A percentile compares a stretch with the other conserved stretches of the same genome.
These are phyloP conservation scores for Melanotaenia pygmaea DNA, from an alignment of 2,797 vertebrate species.

Conservation along the genomic window DNA sequence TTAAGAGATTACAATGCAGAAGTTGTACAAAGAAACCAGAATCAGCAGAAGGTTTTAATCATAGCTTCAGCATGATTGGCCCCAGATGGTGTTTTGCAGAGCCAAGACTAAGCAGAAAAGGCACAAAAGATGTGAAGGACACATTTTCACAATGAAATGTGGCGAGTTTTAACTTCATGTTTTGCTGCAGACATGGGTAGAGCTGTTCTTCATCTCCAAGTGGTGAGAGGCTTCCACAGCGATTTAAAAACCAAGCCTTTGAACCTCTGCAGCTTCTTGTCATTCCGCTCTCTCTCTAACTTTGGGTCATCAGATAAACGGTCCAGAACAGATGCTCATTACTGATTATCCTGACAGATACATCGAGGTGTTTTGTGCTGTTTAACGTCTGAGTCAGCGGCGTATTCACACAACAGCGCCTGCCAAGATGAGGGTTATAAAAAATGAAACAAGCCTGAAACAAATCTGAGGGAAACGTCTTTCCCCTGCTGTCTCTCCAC, in stretches of 20 bases:
- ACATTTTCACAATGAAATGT: constrained; percentile 25
- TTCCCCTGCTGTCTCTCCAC: constrained; percentile 2
- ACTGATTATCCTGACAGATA: constrained; percentile 41
- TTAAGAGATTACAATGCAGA: constrained; percentile 1
- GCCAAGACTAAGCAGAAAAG: constrained; percentile 18
- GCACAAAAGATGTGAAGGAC: constrained; percentile 27
- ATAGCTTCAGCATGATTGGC: constrained; percentile 11
- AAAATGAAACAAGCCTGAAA: constrained; percentile 25
- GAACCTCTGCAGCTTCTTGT: constrained; percentile 44
- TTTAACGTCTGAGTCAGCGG: constrained; percentile 35
- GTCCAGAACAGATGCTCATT: constrained; percentile 37
- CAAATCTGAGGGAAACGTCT: constrained; percentile 13
- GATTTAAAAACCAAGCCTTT: constrained; percentile 50
- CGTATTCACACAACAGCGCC: constrained; percentile 11
- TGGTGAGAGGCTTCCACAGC: constrained; percentile 26
- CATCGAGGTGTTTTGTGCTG: constrained; percentile 32
- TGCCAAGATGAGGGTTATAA: constrained; percentile 9
- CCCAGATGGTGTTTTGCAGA: constrained; percentile 44
- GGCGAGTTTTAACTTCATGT: constrained; percentile 38
- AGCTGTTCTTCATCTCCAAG: constrained; percentile 36
- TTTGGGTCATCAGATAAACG: constrained; percentile 34
- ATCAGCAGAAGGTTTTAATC: constrained; percentile 30
- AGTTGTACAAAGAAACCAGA: constrained; percentile 18
- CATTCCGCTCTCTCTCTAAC: constrained; percentile 39
- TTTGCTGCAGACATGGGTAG: constrained; percentile 45